phyloP scores from a whole-genome alignment of 2,888 invertebrate genomes.

The Orgyia antiqua region DNA sequence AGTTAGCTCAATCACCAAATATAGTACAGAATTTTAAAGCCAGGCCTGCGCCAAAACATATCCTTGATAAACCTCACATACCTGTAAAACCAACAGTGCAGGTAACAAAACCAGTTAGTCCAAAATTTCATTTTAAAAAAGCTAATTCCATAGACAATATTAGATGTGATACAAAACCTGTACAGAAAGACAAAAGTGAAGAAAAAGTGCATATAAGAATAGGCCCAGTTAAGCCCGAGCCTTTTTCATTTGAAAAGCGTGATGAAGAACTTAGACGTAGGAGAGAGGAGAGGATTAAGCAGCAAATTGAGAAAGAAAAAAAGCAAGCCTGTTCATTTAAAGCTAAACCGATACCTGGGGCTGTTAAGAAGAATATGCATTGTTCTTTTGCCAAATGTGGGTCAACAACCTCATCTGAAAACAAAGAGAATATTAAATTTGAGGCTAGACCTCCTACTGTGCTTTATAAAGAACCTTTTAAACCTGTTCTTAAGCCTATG shows the following conservation, averaged over 20 bases:
- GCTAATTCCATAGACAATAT: constrained; percentile 34
- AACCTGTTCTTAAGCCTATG: constrained; percentile 71
- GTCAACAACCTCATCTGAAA: constrained; percentile 56
- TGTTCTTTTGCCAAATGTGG: constrained; percentile 38
- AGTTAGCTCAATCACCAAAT: constrained; percentile 33
- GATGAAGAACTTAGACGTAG: constrained; percentile 76
- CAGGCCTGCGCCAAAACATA: constrained; percentile 78
- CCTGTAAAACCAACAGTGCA: constrained; percentile 45
- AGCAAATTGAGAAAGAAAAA: constrained; percentile 76
- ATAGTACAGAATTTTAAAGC: constrained; percentile 74
- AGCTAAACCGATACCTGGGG: constrained; percentile 82
- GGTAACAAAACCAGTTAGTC: constrained; percentile 47
- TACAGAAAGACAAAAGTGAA: constrained; percentile 20
- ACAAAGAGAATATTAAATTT: constrained; percentile 74
- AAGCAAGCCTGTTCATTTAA: constrained; percentile 82
- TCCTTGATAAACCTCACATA: constrained; percentile 61
- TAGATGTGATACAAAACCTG: constrained; percentile 22
- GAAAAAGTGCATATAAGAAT: constrained; percentile 36
- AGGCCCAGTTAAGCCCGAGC: constrained; percentile 59
- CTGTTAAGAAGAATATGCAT: constrained; percentile 59
- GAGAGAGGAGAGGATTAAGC: constrained; percentile 80
- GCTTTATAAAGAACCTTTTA: constrained; percentile 81
- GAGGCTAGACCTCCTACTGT: constrained; percentile 81
- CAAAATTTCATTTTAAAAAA: constrained; percentile 56
- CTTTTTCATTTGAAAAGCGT: constrained; percentile 84